Evolutionary conservation across 1,140 invertebrate genomes (phyloP), one percentile per base, ranked within the genome.

Genomic region (Vanessa tameamea): DNA sequence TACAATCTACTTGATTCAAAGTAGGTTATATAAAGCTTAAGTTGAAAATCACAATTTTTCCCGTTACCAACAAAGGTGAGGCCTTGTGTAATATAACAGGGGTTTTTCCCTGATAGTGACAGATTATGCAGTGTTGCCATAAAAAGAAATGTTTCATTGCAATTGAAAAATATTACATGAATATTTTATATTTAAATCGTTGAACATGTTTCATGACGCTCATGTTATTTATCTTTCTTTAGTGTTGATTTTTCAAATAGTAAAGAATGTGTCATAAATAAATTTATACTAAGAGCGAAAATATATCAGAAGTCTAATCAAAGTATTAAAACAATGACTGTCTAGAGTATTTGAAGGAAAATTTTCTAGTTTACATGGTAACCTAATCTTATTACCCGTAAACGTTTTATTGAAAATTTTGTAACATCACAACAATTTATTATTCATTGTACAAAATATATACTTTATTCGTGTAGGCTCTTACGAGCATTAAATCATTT

Each of bases 1-100:
- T 57, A 66, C 61, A 72, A 65, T 73, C 77, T 74, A 69, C 63
- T 64, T 66, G 66, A 72, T 78, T 78, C 69, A 69, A 64, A 75
- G 67, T 61, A 78, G 65, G 73, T 75, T 73, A 68, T 73, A 78
- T 78, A 78, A 78, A 65, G 69, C 73, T 78, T 72, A 75, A 69
- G 77, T 72, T 68, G 68, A 66, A 69, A 78, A 78, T 78, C 73
- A 72, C 73, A 53, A 78, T 78, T 78, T 78, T 78, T 75, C 73
- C 70, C 69, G 77, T 78, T 78, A 72, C 51, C 66, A 75, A 75
- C 73, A 75, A 75, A 75, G 73, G 77, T 78, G 57, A 73, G 68
- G 72, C 67, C 67, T 74, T 65, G 67, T 67, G 67, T 76, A 65
- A 65, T 75, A 75, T 71, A 78, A 70, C 72, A 23, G 64, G 64